Evolutionary conservation across 2,113 vertebrate genomes (phyloP).

Genomic region (Marmota flaviventris): DNA sequence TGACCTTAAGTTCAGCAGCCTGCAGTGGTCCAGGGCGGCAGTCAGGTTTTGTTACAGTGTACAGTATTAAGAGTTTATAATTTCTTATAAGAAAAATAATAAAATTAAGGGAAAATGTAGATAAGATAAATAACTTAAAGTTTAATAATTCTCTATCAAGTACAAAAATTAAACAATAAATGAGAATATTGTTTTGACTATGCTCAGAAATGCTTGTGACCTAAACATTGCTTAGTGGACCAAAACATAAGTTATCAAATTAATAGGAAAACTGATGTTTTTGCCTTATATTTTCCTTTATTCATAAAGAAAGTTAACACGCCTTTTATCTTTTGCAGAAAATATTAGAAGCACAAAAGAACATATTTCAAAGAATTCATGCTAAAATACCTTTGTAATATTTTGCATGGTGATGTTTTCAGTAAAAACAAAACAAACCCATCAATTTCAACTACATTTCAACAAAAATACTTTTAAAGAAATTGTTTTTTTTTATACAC

Average conservation of each 20-base stretch:
- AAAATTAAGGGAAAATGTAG: conserved; percentile 45
- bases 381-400: conserved; percentile 41
- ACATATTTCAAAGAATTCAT: conserved; percentile 75
- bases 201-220: neutral
- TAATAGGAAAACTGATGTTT: conserved; percentile 47
- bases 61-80: conserved; percentile 34
- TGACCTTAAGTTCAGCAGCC: too few species aligned
- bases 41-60: conserved; percentile 45
- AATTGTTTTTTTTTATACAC: conserved; percentile 43
- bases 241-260: neutral
- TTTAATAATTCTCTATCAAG: conserved; percentile 16
- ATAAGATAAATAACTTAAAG: conserved; percentile 41
- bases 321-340: conserved; percentile 50
- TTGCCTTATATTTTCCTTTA: conserved; percentile 48
- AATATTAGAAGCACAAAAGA: conserved; percentile 57
- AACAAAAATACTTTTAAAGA: conserved; percentile 7
- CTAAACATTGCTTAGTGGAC: neutral
- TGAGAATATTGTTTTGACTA: neutral
- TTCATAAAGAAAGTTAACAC: conserved; percentile 61
- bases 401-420: neutral
- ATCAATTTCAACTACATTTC: conserved; percentile 35
- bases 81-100: neutral
- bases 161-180: conserved; percentile 24
- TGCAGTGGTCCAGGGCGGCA: too few species aligned
- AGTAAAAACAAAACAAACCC: neutral